Conservation (phyloP, 1,140 invertebrate species). For the Drosophila arawakana region DNA sequence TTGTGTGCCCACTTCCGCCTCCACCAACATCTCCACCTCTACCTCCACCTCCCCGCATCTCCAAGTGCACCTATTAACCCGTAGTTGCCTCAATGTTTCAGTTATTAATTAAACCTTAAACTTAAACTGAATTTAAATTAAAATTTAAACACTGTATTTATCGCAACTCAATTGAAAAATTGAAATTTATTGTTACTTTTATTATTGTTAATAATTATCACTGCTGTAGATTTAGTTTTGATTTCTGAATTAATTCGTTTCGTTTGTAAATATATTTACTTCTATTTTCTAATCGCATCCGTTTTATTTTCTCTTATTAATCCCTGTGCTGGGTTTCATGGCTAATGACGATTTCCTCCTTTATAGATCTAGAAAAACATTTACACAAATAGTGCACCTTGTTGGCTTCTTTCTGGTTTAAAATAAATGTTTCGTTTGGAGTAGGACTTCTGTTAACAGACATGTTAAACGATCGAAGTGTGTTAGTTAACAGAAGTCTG, state of each 20-base stretch:
- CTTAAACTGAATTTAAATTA: slow-evolving; percentile 25
- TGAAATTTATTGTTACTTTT: slow-evolving; percentile 33
- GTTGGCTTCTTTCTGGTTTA: neutral
- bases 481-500: neutral
- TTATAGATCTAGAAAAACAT: neutral
- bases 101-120: slow-evolving; percentile 26
- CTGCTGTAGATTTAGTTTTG: neutral
- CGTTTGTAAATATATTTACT: slow-evolving; percentile 65
- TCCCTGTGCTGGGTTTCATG: slow-evolving; percentile 30
- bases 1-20: slow-evolving; percentile 60
- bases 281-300: slow-evolving; percentile 61
- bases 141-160: slow-evolving; percentile 41
- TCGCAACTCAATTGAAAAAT: slow-evolving; percentile 35
- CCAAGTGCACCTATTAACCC: slow-evolving; percentile 63
- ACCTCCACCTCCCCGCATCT: slow-evolving; percentile 44
- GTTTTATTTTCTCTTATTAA: slow-evolving; percentile 60
- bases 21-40: slow-evolving; percentile 50
- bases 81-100: slow-evolving; percentile 47
- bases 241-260: slow-evolving; percentile 33
- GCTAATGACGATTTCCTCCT: neutral
- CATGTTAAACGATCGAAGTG: neutral
- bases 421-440: neutral
- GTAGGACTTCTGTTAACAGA: neutral
- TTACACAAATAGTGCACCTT: neutral
- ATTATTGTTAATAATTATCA: slow-evolving; percentile 14